A percentile compares a stretch with the other conserved stretches of the same genome.
Evolutionary conservation across 2,888 invertebrate species (phyloP).

Genomic region (Nymphalis polychloros): DNA sequence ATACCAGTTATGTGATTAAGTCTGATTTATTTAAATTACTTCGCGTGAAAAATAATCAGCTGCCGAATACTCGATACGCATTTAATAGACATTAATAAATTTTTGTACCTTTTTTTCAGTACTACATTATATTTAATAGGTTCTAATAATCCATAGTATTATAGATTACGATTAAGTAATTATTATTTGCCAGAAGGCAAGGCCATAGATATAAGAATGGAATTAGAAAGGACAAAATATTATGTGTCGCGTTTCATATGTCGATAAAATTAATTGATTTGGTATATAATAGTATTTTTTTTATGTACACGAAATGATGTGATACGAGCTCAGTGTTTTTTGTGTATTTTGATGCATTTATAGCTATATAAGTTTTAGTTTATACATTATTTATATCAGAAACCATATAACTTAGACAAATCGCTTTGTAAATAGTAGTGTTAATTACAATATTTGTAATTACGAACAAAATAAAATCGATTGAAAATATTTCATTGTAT

Average conservation of each 20-base stretch:
- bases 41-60: constrained; percentile 57
- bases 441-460: constrained; percentile 77
- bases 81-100: constrained; percentile 35
- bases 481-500: constrained; percentile 33
- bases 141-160: constrained; percentile 38
- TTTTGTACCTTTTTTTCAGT: constrained; percentile 30
- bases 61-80: constrained; percentile 38
- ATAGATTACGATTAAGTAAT: constrained; percentile 36
- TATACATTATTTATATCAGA: constrained; percentile 65
- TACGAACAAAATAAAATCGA: constrained; percentile 61
- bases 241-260: constrained; percentile 26
- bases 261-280: constrained; percentile 11
- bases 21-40: constrained; percentile 37
- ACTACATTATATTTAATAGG: constrained; percentile 29
- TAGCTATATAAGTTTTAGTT: constrained; percentile 53
- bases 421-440: constrained; percentile 74
- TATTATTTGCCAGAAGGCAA: constrained; percentile 60
- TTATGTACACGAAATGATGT: constrained; percentile 75
- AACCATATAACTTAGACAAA: constrained; percentile 66
- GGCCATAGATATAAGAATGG: constrained; percentile 51
- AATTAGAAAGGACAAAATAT: constrained; percentile 22
- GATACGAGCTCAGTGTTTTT: constrained; percentile 68
- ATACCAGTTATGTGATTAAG: constrained; percentile 51
- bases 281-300: constrained; percentile 34
- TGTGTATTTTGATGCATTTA: constrained; percentile 75